These are phyloP conservation scores for Drosophila maculinotata DNA, from an alignment of 2,888 invertebrate species.

Conservation along the genomic window DNA sequence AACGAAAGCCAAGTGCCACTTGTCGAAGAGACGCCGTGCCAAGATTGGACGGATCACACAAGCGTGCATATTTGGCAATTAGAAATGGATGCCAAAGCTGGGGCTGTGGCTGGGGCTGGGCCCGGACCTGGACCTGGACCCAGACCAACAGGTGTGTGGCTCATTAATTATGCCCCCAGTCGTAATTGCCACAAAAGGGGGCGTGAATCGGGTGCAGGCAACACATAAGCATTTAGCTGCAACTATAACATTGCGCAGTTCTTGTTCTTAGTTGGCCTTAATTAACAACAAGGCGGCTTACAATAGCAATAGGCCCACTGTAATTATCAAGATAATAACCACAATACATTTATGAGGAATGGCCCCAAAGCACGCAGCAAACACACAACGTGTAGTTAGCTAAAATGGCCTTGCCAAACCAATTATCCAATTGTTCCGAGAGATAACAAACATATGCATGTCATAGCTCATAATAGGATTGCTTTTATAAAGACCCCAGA, in stretches of 20 bases:
- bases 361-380: constrained; percentile 52
- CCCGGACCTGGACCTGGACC: too few species aligned
- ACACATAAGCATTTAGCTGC: constrained; percentile 59
- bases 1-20: constrained; percentile 62
- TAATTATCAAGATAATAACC: constrained; percentile 73
- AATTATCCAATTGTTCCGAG: constrained; percentile 46
- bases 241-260: constrained; percentile 19
- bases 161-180: constrained; percentile 45
- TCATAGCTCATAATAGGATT: too few species aligned
- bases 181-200: constrained; percentile 45
- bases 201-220: constrained; percentile 37
- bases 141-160: not conserved
- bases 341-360: constrained; percentile 58
- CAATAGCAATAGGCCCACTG: constrained; percentile 41
- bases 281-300: constrained; percentile 60
- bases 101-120: not conserved
- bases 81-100: constrained; percentile 45
- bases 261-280: constrained; percentile 36
- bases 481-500: not conserved
- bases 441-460: constrained; percentile 3
- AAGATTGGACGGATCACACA: constrained; percentile 51
- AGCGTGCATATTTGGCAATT: constrained; percentile 72
- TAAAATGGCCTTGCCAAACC: constrained; percentile 11
- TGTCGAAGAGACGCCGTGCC: too few species aligned
- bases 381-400: constrained; percentile 5